Conservation (phyloP, 1,140 invertebrate species). For the Berghia stephanieae region DNA sequence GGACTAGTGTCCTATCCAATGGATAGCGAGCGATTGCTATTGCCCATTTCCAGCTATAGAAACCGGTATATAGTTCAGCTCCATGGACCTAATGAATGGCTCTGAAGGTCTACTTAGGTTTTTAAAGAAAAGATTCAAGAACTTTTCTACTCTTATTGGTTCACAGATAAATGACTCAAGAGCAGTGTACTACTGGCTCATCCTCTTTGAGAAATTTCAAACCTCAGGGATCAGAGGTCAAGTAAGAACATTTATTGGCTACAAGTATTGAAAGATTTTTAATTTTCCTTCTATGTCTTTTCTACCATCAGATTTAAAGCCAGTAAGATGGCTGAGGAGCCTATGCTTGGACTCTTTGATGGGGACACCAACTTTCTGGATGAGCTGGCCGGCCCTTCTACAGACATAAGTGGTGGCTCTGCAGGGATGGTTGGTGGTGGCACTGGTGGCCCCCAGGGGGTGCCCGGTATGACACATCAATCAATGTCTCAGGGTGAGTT, state of each 20-base stretch:
- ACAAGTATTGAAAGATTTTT: constrained; percentile 1
- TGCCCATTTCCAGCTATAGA: background rate
- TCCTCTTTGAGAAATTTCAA: background rate
- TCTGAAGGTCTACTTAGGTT: background rate
- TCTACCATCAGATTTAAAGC: background rate
- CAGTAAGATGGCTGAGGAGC: constrained; percentile 53
- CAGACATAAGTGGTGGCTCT: constrained; percentile 35
- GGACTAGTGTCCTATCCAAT: background rate
- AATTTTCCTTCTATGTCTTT: constrained; percentile 10
- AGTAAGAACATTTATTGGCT: background rate
- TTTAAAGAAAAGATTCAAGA: too few species aligned
- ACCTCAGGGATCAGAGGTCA: background rate
- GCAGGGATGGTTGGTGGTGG: too few species aligned
- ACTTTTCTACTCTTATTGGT: background rate
- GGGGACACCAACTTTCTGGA: constrained; percentile 53
- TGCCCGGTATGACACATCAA: too few species aligned
- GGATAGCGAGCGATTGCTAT: too few species aligned
- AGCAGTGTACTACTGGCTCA: background rate
- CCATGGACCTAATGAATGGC: background rate
- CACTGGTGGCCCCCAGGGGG: too few species aligned
- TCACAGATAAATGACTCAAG: background rate
- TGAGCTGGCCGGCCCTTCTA: constrained; percentile 41
- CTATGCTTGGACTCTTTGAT: constrained; percentile 57
- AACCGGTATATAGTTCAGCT: background rate
- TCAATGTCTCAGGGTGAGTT: too few species aligned